A percentile compares a stretch with the other conserved stretches of the same genome.
Evolutionary conservation across 92 coral and sea anemone species (phyloP).

Genomic region (Parazoanthus darwini): DNA sequence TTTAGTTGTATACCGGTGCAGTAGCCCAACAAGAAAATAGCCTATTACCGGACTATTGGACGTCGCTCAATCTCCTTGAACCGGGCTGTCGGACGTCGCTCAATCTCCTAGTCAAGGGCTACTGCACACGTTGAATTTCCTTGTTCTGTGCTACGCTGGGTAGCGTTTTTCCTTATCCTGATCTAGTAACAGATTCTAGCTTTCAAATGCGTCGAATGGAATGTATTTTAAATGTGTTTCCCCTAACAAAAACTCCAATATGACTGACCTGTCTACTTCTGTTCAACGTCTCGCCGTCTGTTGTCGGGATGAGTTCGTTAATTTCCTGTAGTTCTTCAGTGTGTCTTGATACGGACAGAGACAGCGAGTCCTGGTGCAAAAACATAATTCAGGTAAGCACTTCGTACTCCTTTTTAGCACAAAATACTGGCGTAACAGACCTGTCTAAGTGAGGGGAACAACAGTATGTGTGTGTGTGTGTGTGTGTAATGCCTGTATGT

Average conservation of each 20-base stretch:
- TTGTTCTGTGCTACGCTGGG: too few relatives aligned
- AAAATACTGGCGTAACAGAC: neutral
- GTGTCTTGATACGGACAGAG: constrained; percentile 89
- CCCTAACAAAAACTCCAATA: neutral
- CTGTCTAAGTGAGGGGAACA: too few relatives aligned
- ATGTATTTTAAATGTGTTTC: too few relatives aligned
- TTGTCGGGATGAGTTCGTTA: constrained; percentile 77
- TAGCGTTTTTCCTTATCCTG: neutral
- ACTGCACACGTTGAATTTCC: too few relatives aligned
- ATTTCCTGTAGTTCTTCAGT: constrained; percentile 88
- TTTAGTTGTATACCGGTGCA: too few relatives aligned
- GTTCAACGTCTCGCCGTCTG: constrained; percentile 56
- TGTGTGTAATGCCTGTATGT: neutral
- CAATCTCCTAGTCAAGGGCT: too few relatives aligned
- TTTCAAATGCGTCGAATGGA: too few relatives aligned
- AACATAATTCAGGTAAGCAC: neutral
- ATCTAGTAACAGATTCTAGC: neutral
- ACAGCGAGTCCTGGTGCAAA: constrained; percentile 80
- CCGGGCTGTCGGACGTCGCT: neutral
- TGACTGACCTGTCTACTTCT: constrained; percentile 66
- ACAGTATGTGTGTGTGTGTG: neutral
- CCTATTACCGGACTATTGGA: neutral
- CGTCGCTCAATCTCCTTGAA: neutral
- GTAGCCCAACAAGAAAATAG: neutral
- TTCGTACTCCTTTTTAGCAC: neutral